phyloP scores from a whole-genome alignment of 2,888 invertebrate genomes.

The Drosophila kokeensis region DNA sequence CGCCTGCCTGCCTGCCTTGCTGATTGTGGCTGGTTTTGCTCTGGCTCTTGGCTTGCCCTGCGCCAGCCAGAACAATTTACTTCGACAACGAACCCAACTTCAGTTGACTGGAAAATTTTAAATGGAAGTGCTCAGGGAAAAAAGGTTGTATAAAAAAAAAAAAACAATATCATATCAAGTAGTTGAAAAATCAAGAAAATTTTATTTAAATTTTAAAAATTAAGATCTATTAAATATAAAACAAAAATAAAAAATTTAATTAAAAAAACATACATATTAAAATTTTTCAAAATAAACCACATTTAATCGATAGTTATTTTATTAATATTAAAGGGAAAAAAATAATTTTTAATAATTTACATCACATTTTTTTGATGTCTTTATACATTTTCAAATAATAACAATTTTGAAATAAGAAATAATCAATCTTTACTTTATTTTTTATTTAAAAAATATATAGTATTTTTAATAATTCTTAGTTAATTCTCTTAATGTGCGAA shows the following conservation, averaged over 20 bases:
- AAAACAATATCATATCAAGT: background rate
- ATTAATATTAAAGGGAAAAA: background rate
- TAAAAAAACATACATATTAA: background rate
- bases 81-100: conserved; percentile 9
- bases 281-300: background rate
- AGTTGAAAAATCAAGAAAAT: background rate
- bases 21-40: conserved; percentile 64
- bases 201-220: background rate
- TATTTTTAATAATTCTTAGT: background rate
- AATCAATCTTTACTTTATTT: background rate
- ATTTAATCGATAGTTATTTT: background rate
- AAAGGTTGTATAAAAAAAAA: background rate
- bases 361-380: background rate
- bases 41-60: conserved; percentile 39
- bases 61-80: conserved; percentile 34
- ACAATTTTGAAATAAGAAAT: background rate
- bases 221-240: background rate
- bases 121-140: background rate
- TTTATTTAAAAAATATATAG: background rate
- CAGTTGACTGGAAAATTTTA: conserved; percentile 25
- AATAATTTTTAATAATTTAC: background rate
- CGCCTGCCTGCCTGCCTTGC: conserved; percentile 54
- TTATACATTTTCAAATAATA: background rate
- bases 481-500: too few relatives aligned
- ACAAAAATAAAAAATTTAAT: background rate